A percentile compares a stretch with the other conserved stretches of the same genome.
These are phyloP conservation scores for Rhamnusium bicolor DNA, from an alignment of 2,888 invertebrate genomes.

Conservation along the genomic window DNA sequence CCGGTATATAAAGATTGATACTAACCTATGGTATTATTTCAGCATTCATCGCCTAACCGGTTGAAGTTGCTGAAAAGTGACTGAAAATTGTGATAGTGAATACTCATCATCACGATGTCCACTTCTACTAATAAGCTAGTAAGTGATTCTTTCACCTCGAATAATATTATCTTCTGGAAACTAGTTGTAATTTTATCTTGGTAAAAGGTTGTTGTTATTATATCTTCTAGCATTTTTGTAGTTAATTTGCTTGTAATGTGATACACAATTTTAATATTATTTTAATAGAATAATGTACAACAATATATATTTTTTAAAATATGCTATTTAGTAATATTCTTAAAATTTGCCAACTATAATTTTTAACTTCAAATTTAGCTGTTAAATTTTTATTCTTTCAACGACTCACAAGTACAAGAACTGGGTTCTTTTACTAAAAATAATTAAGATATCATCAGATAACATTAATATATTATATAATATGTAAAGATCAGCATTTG, in stretches of 20 bases:
- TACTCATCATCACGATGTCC: slow-evolving; percentile 13
- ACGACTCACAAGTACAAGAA: no score
- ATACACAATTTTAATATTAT: background rate
- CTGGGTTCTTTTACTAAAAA: no score
- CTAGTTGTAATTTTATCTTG: background rate
- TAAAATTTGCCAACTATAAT: no score
- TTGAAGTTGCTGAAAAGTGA: slow-evolving; percentile 31
- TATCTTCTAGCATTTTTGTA: background rate
- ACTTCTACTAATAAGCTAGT: slow-evolving; percentile 11
- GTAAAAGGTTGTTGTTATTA: background rate
- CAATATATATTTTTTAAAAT: no score
- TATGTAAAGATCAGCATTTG: no score
- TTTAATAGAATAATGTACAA: background rate
- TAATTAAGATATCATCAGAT: no score
- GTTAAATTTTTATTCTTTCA: no score
- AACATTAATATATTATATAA: no score
- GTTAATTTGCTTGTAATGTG: background rate
- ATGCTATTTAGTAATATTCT: no score
- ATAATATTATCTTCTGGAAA: background rate
- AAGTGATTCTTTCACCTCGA: slow-evolving; percentile 6
- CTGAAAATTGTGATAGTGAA: slow-evolving; percentile 28
- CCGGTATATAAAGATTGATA: slow-evolving; percentile 60
- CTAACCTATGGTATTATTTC: slow-evolving; percentile 47
- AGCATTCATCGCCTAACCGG: slow-evolving; percentile 39
- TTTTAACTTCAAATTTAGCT: no score